These are phyloP conservation scores for Amblyornis subalaris DNA, from an alignment of 2,113 vertebrate genomes.

Conservation along the genomic window DNA sequence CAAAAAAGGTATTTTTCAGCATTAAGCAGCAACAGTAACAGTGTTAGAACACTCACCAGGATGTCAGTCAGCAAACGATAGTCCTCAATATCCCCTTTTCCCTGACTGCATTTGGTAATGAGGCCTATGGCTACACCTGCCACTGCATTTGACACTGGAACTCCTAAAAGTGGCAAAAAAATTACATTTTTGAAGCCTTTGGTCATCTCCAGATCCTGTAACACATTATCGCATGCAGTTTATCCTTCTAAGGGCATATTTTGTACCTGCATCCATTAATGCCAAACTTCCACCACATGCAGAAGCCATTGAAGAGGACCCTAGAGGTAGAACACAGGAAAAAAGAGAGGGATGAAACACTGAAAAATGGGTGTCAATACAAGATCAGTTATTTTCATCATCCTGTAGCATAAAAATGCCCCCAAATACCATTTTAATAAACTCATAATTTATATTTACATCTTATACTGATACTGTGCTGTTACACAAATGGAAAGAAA, in stretches of 20 bases:
- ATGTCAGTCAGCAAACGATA: constrained; percentile 95
- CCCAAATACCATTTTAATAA: neutral
- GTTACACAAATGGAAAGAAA: neutral
- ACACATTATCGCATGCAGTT: neutral
- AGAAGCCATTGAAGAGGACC: constrained; percentile 97
- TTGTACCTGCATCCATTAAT: constrained; percentile 95
- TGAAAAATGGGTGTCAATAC: neutral
- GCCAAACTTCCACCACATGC: constrained; percentile 92
- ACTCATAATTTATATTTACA: neutral
- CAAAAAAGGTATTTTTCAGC: neutral
- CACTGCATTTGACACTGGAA: constrained; percentile 87
- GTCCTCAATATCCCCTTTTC: constrained; percentile 84
- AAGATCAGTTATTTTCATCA: neutral
- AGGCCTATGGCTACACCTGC: constrained; percentile 94
- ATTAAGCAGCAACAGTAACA: rapidly evolving
- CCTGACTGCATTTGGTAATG: constrained; percentile 76
- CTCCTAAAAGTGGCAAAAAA: constrained; percentile 73
- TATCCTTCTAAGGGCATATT: rapidly evolving
- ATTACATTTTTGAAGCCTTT: neutral
- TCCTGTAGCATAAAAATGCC: neutral
- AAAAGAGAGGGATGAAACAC: neutral
- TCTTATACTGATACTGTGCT: neutral
- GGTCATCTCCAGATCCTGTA: neutral
- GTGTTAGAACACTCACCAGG: constrained; percentile 76
- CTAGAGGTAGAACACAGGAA: constrained; percentile 48